Base-by-base conservation (phyloP, 2,888 invertebrate genomes). In the Tiliacea citrago region DNA sequence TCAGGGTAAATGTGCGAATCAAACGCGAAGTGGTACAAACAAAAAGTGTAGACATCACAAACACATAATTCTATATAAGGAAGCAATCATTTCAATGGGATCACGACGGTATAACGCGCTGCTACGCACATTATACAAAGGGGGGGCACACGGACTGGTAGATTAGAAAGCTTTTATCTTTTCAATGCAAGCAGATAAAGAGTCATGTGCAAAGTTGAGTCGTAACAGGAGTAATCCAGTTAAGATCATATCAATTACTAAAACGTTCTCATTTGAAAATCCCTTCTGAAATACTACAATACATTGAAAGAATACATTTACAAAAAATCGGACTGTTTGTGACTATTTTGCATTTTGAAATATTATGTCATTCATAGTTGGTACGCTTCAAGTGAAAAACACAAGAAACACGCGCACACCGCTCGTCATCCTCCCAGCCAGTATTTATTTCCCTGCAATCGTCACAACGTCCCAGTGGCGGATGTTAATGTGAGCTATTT, bases 401-500 rank as follows among this genome's bases (percentile, higher is more conserved):
- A n/a, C 5, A 1, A 53, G 12, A 47, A n/a, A n/a, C n/a, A n/a
- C n/a, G n/a, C n/a, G n/a, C n/a, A n/a, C n/a, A 16, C 8, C 2
- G 79, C 29, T 84, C 10, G 47, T 70, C 58, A 71, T 66, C 66
- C 74, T 35, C 42, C 9, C 7, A 12, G 16, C 0, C 86, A 47
- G 86, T 90, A 73, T 83, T 84, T 90, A 73, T 83, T 84, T 85
- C 71, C 9, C 83, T 87, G 82, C 91, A 94, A 93, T 93, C 92
- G 94, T 94, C 93, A 92, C 91, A 87, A 87, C 89, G 87, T 90
- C 92, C 91, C 92, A 91, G 89, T 88, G 58, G 86, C 90, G 90
- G 91, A 94, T 94, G 94, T 94, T 95, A 95, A 95, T 95, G 93
- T 92, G 87, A 84, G 93, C 95, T 93, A 95, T 95, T 95, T 94